Evolutionary conservation across 1,140 invertebrate species (phyloP).

Genomic region (Caenorhabditis briggsae): DNA sequence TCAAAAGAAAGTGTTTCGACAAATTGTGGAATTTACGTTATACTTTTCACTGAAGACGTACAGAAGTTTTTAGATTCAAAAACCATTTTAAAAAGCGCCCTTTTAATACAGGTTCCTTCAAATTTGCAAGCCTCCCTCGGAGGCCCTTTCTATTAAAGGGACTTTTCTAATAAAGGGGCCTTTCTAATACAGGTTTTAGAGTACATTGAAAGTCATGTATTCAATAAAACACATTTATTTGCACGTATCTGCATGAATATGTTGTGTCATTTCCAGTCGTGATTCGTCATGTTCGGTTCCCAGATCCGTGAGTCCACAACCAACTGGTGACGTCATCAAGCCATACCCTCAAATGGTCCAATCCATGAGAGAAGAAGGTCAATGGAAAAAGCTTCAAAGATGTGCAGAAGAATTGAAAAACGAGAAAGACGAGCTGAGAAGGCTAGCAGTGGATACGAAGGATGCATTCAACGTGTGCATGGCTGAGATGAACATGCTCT

Average conservation of each 20-base stretch:
- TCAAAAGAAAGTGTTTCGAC: too few relatives aligned
- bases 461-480: slow-evolving; percentile 63
- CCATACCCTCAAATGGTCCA: slow-evolving; percentile 61
- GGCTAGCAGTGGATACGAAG: slow-evolving; percentile 60
- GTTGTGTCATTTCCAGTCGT: slow-evolving; percentile 44
- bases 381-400: slow-evolving; percentile 58
- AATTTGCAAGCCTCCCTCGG: too few relatives aligned
- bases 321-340: slow-evolving; percentile 44
- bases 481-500: slow-evolving; percentile 57
- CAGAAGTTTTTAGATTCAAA: too few relatives aligned
- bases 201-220: too few relatives aligned
- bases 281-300: slow-evolving; percentile 53
- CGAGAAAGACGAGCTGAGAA: slow-evolving; percentile 63
- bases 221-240: too few relatives aligned
- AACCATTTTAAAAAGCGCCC: too few relatives aligned
- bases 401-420: slow-evolving; percentile 62
- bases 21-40: too few relatives aligned
- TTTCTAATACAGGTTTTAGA: too few relatives aligned
- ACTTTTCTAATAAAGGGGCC: too few relatives aligned
- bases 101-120: too few relatives aligned
- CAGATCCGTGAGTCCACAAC: slow-evolving; percentile 49
- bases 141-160: too few relatives aligned
- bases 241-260: slow-evolving; percentile 4
- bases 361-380: slow-evolving; percentile 60
- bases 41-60: too few relatives aligned